These are phyloP conservation scores for Lomographa bimaculata DNA, from an alignment of 2,888 invertebrate genomes.

Conservation along the genomic window DNA sequence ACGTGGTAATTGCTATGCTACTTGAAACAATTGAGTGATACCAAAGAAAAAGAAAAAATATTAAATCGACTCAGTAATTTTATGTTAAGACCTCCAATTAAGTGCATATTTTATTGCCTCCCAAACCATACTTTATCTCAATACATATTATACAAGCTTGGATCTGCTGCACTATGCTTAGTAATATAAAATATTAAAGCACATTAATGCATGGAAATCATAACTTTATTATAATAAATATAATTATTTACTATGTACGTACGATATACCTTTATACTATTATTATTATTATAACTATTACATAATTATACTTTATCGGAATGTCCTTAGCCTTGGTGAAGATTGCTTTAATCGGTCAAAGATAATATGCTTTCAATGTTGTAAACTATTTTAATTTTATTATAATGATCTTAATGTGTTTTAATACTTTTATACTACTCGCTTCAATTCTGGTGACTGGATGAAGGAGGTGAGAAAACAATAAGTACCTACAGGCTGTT, in stretches of 20 bases:
- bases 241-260: too few relatives aligned
- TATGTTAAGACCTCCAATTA: too few relatives aligned
- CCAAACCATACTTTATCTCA: too few relatives aligned
- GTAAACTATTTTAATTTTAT: constrained; percentile 8
- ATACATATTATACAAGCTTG: constrained; percentile 20
- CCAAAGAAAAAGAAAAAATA: too few relatives aligned
- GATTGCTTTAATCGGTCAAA: constrained; percentile 2
- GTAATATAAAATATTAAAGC: constrained; percentile 39
- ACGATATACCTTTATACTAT: too few relatives aligned
- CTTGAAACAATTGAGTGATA: too few relatives aligned
- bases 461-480: constrained; percentile 64
- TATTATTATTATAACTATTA: too few relatives aligned
- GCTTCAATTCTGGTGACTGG: constrained; percentile 49
- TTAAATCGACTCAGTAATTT: too few relatives aligned
- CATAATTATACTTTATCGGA: too few relatives aligned
- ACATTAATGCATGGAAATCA: constrained; percentile 61
- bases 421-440: constrained; percentile 47
- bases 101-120: too few relatives aligned
- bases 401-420: constrained; percentile 54
- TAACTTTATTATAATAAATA: too few relatives aligned
- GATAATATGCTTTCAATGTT: constrained; percentile 39
- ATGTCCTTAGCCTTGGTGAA: neutral
- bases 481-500: neutral
- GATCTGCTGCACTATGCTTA: constrained; percentile 19
- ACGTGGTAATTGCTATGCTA: too few relatives aligned